Evolutionary conservation across 2,888 invertebrate species (phyloP).

Genomic region (Operophtera brumata): DNA sequence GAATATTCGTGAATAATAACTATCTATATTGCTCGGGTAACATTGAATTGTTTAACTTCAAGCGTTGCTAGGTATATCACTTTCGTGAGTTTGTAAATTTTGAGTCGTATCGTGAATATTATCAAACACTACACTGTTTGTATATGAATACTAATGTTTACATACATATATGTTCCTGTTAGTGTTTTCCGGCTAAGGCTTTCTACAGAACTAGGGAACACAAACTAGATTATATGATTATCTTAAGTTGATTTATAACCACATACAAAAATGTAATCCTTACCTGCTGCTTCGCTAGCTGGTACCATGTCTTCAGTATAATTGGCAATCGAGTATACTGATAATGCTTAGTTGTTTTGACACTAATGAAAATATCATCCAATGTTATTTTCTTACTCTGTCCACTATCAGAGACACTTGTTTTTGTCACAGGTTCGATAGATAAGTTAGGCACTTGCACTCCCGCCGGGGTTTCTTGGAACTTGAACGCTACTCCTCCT

Average conservation of each 20-base stretch:
- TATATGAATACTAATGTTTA: too few species aligned
- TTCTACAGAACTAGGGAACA: too few species aligned
- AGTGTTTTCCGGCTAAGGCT: too few species aligned
- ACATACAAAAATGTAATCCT: slow-evolving; percentile 32
- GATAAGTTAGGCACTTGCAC: slow-evolving; percentile 70
- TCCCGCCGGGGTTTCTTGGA: slow-evolving; percentile 70
- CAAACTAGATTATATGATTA: too few species aligned
- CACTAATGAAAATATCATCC: slow-evolving; percentile 95
- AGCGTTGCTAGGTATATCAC: slow-evolving; percentile 5
- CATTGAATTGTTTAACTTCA: slow-evolving; percentile 11
- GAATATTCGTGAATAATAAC: too few species aligned
- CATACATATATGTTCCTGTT: too few species aligned
- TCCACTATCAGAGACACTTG: slow-evolving; percentile 60
- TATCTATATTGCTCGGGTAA: not conserved
- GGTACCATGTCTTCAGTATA: slow-evolving; percentile 97
- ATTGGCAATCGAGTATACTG: slow-evolving; percentile 91
- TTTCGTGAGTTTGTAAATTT: not conserved
- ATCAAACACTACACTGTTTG: slow-evolving; percentile 9
- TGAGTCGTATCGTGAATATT: slow-evolving; percentile 8
- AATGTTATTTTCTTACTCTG: slow-evolving; percentile 83
- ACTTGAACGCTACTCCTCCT: slow-evolving; percentile 75
- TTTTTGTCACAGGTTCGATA: slow-evolving; percentile 78
- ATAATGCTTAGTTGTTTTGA: slow-evolving; percentile 95
- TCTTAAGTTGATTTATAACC: too few species aligned
- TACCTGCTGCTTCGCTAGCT: slow-evolving; percentile 94